phyloP scores from a whole-genome alignment of 2,888 invertebrate genomes.

The Eristalis pertinax region DNA sequence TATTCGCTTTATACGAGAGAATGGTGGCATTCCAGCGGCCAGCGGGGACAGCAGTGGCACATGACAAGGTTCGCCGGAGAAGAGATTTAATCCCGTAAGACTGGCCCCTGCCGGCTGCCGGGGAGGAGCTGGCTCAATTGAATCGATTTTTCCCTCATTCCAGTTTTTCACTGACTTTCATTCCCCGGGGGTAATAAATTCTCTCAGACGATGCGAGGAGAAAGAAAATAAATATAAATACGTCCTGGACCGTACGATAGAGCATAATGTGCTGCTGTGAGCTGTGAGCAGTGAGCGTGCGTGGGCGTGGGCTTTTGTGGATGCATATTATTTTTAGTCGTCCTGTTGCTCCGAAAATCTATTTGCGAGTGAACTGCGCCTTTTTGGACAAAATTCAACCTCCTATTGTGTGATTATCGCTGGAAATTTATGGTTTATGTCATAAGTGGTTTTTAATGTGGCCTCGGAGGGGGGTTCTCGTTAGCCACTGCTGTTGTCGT shows the following conservation, averaged over 20 bases:
- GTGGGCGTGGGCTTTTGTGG: not conserved
- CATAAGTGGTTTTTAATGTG: slow-evolving; percentile 70
- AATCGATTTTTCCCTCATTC: slow-evolving; percentile 55
- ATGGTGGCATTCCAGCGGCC: slow-evolving; percentile 4
- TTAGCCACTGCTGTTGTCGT: not conserved
- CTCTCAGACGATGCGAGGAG: slow-evolving; percentile 17
- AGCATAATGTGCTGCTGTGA: not conserved
- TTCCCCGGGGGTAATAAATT: slow-evolving; percentile 51
- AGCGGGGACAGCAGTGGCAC: slow-evolving; percentile 19
- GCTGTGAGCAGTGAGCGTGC: not conserved
- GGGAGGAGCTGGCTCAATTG: slow-evolving; percentile 13
- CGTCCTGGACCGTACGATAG: not conserved
- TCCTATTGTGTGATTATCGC: slow-evolving; percentile 64
- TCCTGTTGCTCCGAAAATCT: slow-evolving; percentile 56
- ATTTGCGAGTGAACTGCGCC: slow-evolving; percentile 35
- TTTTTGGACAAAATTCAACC: slow-evolving; percentile 47
- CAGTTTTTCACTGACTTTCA: slow-evolving; percentile 29
- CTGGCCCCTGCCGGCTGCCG: slow-evolving; percentile 11
- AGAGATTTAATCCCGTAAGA: slow-evolving; percentile 15
- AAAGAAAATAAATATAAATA: not conserved
- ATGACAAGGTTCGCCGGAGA: slow-evolving; percentile 2
- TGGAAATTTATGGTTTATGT: slow-evolving; percentile 62
- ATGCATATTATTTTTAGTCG: slow-evolving; percentile 25
- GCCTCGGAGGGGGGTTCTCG: slow-evolving; percentile 7
- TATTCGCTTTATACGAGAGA: not conserved